Evolutionary conservation across 1,140 invertebrate genomes (phyloP).

Genomic region (Drosophila nigromelanica): DNA sequence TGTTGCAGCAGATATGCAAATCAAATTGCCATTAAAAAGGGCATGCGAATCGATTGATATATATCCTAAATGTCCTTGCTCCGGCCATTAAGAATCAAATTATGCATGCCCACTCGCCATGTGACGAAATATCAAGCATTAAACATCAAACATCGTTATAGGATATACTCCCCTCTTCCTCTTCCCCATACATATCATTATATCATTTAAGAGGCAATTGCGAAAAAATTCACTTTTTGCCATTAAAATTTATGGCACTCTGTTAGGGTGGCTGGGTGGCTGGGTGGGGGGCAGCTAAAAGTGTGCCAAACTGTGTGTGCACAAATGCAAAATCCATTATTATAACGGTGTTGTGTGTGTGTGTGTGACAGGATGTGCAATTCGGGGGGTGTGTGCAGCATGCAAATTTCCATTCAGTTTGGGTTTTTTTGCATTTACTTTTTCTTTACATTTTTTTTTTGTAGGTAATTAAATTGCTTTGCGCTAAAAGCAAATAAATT

Average conservation of each 20-base stretch:
- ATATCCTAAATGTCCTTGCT: slow-evolving; percentile 27
- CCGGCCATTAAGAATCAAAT: slow-evolving; percentile 71
- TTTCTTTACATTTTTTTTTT: background rate
- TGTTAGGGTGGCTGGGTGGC: background rate
- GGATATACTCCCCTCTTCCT: background rate
- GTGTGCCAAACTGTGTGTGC: slow-evolving; percentile 36
- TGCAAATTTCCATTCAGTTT: slow-evolving; percentile 62
- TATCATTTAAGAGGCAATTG: slow-evolving; percentile 50
- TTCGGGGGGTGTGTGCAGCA: slow-evolving; percentile 54
- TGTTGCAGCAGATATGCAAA: slow-evolving; percentile 46
- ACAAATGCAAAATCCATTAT: slow-evolving; percentile 3
- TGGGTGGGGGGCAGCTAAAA: slow-evolving; percentile 3
- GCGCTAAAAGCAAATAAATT: slow-evolving; percentile 53
- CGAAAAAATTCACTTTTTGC: slow-evolving; percentile 60
- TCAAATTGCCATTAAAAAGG: slow-evolving; percentile 47
- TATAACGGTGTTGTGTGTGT: slow-evolving; percentile 9
- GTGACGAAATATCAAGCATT: slow-evolving; percentile 55
- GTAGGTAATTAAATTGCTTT: slow-evolving; percentile 69
- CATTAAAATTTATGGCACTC: slow-evolving; percentile 76
- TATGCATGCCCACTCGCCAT: slow-evolving; percentile 80
- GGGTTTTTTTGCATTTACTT: slow-evolving; percentile 15
- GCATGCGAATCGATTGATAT: slow-evolving; percentile 35
- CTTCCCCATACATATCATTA: slow-evolving; percentile 20
- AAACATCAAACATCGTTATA: slow-evolving; percentile 23
- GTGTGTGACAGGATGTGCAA: slow-evolving; percentile 24